Evolutionary conservation across 2,888 invertebrate genomes (phyloP).

Genomic region (Cephus sareptanus): DNA sequence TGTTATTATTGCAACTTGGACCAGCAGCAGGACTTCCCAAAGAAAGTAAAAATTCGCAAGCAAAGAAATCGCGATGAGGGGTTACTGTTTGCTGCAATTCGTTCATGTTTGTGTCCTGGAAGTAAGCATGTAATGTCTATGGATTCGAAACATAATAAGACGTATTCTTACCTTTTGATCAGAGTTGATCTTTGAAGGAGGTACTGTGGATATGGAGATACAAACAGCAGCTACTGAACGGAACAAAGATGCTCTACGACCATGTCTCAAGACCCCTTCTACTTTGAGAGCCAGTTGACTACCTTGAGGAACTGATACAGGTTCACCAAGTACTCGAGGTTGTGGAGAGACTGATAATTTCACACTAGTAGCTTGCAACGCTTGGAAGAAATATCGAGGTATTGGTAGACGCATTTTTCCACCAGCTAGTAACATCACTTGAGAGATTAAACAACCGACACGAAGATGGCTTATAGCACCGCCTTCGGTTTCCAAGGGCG

Average conservation of each 20-base stretch:
- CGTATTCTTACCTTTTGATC: slow-evolving; percentile 62
- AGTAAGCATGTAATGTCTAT: slow-evolving; percentile 9
- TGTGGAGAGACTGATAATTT: slow-evolving; percentile 86
- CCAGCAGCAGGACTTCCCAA: slow-evolving; percentile 67
- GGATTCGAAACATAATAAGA: not conserved
- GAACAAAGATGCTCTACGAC: slow-evolving; percentile 75
- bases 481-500: slow-evolving; percentile 58
- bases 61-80: slow-evolving; percentile 94
- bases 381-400: slow-evolving; percentile 86
- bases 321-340: slow-evolving; percentile 83
- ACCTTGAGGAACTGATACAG: slow-evolving; percentile 84
- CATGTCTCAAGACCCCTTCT: slow-evolving; percentile 90
- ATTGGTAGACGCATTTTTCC: slow-evolving; percentile 69
- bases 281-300: slow-evolving; percentile 92
- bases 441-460: slow-evolving; percentile 71
- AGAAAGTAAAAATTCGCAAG: slow-evolving; percentile 88
- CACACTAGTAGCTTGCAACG: slow-evolving; percentile 83
- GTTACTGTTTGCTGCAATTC: slow-evolving; percentile 77
- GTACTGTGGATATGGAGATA: slow-evolving; percentile 74
- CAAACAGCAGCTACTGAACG: slow-evolving; percentile 78
- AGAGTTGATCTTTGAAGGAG: slow-evolving; percentile 67
- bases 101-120: slow-evolving; percentile 70
- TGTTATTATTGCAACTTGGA: slow-evolving; percentile 37
- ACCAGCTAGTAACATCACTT: slow-evolving; percentile 69
- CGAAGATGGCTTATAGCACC: slow-evolving; percentile 57